Percentiles rank a stretch among this genome's conserved stretches.
Evolutionary conservation across 1,140 invertebrate species (phyloP).

Genomic region (Trypoxylus dichotomus): DNA sequence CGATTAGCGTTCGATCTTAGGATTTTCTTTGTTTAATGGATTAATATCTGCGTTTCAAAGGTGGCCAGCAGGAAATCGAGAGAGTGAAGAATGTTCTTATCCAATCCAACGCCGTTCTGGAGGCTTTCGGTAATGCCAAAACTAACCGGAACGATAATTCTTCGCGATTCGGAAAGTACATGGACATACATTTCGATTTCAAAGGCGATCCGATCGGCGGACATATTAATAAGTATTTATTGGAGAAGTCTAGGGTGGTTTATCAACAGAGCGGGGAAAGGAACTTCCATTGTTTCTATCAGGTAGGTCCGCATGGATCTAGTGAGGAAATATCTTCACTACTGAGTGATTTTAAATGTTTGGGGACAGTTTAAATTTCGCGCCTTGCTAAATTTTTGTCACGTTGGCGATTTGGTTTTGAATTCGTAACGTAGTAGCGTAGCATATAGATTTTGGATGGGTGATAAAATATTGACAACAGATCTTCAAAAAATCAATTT

Average conservation of each 20-base stretch:
- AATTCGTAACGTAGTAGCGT: too few species aligned
- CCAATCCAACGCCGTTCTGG: slow-evolving; percentile 93
- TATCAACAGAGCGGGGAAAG: slow-evolving; percentile 90
- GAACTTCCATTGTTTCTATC: slow-evolving; percentile 98
- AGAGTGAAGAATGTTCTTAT: slow-evolving; percentile 96
- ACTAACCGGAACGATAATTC: slow-evolving; percentile 98
- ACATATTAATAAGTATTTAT: slow-evolving; percentile 93
- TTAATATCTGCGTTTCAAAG: slow-evolving; percentile 49
- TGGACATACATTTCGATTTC: slow-evolving; percentile 99
- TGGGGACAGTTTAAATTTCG: too few species aligned
- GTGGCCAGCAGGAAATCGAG: slow-evolving; percentile 92
- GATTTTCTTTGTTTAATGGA: too few species aligned
- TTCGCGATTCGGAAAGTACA: slow-evolving; percentile 97
- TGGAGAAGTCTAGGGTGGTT: slow-evolving; percentile 96
- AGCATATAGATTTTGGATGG: too few species aligned
- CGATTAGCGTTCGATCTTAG: too few species aligned
- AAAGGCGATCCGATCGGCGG: slow-evolving; percentile 97
- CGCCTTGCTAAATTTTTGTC: too few species aligned
- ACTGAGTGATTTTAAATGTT: too few species aligned
- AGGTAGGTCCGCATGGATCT: slow-evolving; percentile 62
- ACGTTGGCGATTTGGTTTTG: too few species aligned
- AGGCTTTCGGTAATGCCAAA: slow-evolving; percentile 97
- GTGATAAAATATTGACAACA: too few species aligned
- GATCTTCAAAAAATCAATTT: too few species aligned
- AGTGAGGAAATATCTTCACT: not conserved